Evolutionary conservation across 2,888 invertebrate species (phyloP).

Genomic region (Eupithecia centaureata): DNA sequence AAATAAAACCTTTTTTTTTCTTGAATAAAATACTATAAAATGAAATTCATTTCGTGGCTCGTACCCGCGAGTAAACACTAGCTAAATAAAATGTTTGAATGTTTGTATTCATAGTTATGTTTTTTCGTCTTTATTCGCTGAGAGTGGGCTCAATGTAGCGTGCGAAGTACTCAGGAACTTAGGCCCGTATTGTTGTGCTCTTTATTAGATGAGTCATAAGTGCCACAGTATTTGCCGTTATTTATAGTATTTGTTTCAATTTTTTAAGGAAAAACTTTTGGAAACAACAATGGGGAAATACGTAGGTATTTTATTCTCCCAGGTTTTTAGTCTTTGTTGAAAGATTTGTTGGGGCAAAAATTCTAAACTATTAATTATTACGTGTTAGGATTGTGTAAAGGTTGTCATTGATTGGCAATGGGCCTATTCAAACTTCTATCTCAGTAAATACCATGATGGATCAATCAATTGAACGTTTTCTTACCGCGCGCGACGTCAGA

Average conservation of each 20-base stretch:
- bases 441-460: not conserved
- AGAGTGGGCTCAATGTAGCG: slow-evolving; percentile 49
- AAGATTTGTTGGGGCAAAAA: not conserved
- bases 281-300: not conserved
- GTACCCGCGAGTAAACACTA: slow-evolving; percentile 4
- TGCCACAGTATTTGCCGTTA: slow-evolving; percentile 30
- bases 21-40: not conserved
- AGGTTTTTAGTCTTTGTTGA: not conserved
- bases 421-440: not conserved
- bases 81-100: slow-evolving; percentile 21
- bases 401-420: not conserved
- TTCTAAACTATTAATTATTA: not conserved
- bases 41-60: not conserved
- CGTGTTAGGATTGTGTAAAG: not conserved
- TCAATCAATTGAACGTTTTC: not conserved
- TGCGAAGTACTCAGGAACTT: slow-evolving; percentile 46
- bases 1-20: not conserved
- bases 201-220: slow-evolving; percentile 49
- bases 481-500: no score
- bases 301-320: not conserved
- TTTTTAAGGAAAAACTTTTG: slow-evolving; percentile 20
- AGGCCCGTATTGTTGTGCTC: slow-evolving; percentile 49
- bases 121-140: slow-evolving; percentile 51
- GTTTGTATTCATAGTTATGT: slow-evolving; percentile 49
- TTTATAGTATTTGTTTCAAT: slow-evolving; percentile 9